These are phyloP conservation scores for Dinocampus coccinellae DNA, from an alignment of 2,888 invertebrate genomes.

Conservation along the genomic window DNA sequence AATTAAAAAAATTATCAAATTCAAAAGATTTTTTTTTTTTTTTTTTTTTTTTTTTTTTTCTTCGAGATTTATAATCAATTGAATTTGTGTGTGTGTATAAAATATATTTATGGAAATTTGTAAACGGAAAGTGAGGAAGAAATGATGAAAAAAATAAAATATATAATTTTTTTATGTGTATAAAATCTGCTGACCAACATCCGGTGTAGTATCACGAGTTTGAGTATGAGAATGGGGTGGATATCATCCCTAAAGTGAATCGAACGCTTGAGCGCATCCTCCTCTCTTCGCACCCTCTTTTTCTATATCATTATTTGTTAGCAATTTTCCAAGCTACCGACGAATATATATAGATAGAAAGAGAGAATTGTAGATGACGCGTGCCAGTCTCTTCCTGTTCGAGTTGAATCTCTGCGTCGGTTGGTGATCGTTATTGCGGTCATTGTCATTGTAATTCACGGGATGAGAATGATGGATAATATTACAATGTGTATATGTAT, in stretches of 20 bases:
- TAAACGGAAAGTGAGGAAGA: background rate
- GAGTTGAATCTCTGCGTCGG: constrained; percentile 17
- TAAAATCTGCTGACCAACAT: constrained; percentile 22
- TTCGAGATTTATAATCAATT: too few relatives aligned
- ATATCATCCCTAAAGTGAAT: constrained; percentile 9
- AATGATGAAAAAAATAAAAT: background rate
- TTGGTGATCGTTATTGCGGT: constrained; percentile 58
- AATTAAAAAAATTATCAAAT: background rate
- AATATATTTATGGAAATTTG: background rate
- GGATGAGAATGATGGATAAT: constrained; percentile 57
- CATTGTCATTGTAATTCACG: constrained; percentile 55
- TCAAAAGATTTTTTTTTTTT: background rate
- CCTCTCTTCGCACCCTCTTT: constrained; percentile 35
- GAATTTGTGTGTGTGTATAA: background rate
- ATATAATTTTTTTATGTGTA: background rate
- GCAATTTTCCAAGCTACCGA: constrained; percentile 68
- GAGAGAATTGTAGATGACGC: constrained; percentile 42
- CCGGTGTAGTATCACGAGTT: background rate
- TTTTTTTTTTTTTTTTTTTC: background rate
- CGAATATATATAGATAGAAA: constrained; percentile 46
- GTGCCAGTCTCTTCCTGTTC: constrained; percentile 46
- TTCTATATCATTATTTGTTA: constrained; percentile 63
- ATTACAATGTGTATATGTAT: constrained; percentile 46
- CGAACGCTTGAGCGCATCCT: constrained; percentile 14
- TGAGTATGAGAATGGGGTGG: background rate